Conservation (phyloP, 1,140 invertebrate genomes). For the Ceratina australensis region DNA sequence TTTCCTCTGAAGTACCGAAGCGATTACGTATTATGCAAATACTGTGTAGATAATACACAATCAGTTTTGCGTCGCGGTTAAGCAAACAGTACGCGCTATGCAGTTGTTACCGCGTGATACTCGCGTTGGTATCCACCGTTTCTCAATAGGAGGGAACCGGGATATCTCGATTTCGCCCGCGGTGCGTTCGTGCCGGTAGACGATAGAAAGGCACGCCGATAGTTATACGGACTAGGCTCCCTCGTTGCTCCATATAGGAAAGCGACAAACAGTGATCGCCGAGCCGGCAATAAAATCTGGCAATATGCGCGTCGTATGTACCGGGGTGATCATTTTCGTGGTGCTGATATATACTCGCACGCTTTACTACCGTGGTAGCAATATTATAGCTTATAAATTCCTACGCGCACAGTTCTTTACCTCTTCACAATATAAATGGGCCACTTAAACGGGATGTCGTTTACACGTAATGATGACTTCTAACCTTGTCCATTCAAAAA, state of each 20-base stretch:
- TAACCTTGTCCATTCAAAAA: slow-evolving; percentile 55
- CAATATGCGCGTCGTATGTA: slow-evolving; percentile 47
- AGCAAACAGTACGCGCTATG: not conserved
- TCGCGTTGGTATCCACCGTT: slow-evolving; percentile 45
- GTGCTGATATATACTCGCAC: slow-evolving; percentile 68
- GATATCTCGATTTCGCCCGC: slow-evolving; percentile 26
- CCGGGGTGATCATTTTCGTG: slow-evolving; percentile 67
- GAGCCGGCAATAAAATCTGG: slow-evolving; percentile 68
- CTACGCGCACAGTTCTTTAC: slow-evolving; percentile 59
- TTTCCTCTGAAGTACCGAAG: too few species aligned
- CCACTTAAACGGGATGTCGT: slow-evolving; percentile 69
- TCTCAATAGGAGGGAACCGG: slow-evolving; percentile 27
- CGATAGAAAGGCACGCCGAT: slow-evolving; percentile 22
- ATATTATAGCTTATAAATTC: slow-evolving; percentile 78
- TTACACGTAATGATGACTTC: slow-evolving; percentile 70
- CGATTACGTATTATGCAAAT: too few species aligned
- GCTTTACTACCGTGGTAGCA: slow-evolving; percentile 73
- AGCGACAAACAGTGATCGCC: slow-evolving; percentile 50
- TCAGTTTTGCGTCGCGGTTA: slow-evolving; percentile 7
- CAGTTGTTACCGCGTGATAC: slow-evolving; percentile 36
- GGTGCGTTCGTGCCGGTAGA: slow-evolving; percentile 8
- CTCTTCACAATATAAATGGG: slow-evolving; percentile 66
- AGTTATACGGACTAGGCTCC: slow-evolving; percentile 38
- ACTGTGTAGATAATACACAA: slow-evolving; percentile 21
- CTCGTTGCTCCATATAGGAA: slow-evolving; percentile 57